A percentile compares a stretch with the other conserved stretches of the same genome.
phyloP scores from a whole-genome alignment of 1,140 invertebrate species.

The Neelides sp. region DNA sequence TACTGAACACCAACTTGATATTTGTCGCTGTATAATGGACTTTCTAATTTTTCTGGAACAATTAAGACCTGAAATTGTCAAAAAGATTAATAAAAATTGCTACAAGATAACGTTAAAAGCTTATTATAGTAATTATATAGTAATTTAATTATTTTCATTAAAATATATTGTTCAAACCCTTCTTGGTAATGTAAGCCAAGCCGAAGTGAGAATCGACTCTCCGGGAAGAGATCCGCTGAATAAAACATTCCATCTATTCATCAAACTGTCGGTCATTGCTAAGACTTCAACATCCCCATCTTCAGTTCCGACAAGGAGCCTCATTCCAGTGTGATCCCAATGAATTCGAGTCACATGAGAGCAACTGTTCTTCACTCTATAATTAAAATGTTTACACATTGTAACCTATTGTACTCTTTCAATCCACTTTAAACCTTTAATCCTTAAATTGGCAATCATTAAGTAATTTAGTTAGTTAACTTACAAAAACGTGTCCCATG shows the following conservation, averaged over 20 bases:
- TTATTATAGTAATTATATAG: neutral
- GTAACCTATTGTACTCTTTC: no score
- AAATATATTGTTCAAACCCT: slow-evolving; percentile 12
- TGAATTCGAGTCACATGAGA: slow-evolving; percentile 59
- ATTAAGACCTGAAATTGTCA: slow-evolving; percentile 40
- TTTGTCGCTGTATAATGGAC: slow-evolving; percentile 65
- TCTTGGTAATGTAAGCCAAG: slow-evolving; percentile 24
- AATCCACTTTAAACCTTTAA: no score
- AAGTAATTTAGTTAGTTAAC: no score
- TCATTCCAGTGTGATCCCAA: slow-evolving; percentile 69
- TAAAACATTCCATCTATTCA: slow-evolving; percentile 60
- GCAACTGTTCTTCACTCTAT: slow-evolving; percentile 37
- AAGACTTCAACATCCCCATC: slow-evolving; percentile 63
- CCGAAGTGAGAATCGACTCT: slow-evolving; percentile 55
- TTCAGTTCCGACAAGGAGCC: slow-evolving; percentile 59
- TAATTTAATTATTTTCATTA: slow-evolving; percentile 1
- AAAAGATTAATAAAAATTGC: slow-evolving; percentile 24
- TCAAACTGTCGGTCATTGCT: slow-evolving; percentile 58
- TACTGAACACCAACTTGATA: slow-evolving; percentile 58
- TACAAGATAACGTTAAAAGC: neutral
- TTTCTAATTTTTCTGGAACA: slow-evolving; percentile 66
- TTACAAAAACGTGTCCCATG: slow-evolving; percentile 65
- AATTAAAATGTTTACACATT: no score
- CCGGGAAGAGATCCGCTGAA: slow-evolving; percentile 44
- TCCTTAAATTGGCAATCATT: no score